phyloP scores from a whole-genome alignment of 2,888 invertebrate genomes.

The Drosophila leonis region DNA sequence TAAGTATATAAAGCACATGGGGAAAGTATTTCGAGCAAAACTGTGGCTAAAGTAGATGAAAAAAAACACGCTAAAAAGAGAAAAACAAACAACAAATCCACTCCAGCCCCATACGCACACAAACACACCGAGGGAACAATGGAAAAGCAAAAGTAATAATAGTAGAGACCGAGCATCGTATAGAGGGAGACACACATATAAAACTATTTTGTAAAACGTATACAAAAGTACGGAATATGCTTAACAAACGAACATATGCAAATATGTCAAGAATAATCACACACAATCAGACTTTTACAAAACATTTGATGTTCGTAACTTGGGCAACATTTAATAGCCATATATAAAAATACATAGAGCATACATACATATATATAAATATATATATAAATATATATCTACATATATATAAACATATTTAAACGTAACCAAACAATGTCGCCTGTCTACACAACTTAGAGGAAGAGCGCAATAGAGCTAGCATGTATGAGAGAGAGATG shows the following conservation, averaged over 20 bases:
- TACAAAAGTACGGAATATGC: conserved; percentile 58
- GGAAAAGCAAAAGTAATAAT: conserved; percentile 16
- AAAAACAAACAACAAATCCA: neutral
- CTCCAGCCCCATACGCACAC: conserved; percentile 17
- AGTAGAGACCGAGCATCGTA: conserved; percentile 4
- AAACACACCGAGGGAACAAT: conserved; percentile 51
- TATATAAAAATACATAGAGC: conserved; percentile 17
- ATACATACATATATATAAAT: conserved; percentile 22
- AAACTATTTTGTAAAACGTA: conserved; percentile 70
- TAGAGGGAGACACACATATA: conserved; percentile 14
- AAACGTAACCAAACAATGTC: conserved; percentile 30
- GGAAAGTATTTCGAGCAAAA: conserved; percentile 43
- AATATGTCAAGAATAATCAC: conserved; percentile 49
- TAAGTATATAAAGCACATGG: conserved; percentile 22
- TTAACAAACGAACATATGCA: conserved; percentile 54
- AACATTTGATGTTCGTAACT: conserved; percentile 6
- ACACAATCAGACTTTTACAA: conserved; percentile 45
- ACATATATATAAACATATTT: conserved; percentile 25
- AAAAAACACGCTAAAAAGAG: too few species aligned
- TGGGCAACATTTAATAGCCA: conserved; percentile 39
- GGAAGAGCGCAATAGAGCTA: neutral
- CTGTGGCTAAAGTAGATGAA: too few species aligned
- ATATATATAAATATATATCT: conserved; percentile 19
- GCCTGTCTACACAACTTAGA: conserved; percentile 33
- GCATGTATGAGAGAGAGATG: neutral